These are phyloP conservation scores for Eristalis pertinax DNA, from an alignment of 2,888 invertebrate species.

Conservation along the genomic window DNA sequence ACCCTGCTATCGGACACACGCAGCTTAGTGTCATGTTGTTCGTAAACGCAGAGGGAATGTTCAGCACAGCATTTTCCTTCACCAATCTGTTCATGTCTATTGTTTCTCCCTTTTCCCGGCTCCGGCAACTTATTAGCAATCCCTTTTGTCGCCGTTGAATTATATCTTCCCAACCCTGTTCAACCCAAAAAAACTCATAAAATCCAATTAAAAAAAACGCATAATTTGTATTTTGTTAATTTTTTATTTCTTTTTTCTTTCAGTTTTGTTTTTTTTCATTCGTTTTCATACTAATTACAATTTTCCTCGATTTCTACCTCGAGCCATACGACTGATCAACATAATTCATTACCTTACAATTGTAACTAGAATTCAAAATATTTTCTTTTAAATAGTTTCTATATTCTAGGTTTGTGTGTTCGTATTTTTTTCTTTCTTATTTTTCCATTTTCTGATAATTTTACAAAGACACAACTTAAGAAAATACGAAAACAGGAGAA, in stretches of 20 bases:
- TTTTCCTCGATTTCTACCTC: slow-evolving; percentile 49
- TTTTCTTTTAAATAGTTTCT: slow-evolving; percentile 63
- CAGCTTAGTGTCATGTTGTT: too few relatives aligned
- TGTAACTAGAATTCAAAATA: slow-evolving; percentile 68
- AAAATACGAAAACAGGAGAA: slow-evolving; percentile 70
- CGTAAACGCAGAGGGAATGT: too few relatives aligned
- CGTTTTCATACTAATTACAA: slow-evolving; percentile 59
- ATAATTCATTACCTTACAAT: slow-evolving; percentile 55
- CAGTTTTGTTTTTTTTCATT: slow-evolving; percentile 47
- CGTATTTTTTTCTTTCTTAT: slow-evolving; percentile 46
- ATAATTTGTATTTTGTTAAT: slow-evolving; percentile 26
- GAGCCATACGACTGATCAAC: slow-evolving; percentile 51
- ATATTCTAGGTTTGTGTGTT: slow-evolving; percentile 36
- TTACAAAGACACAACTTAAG: slow-evolving; percentile 73
- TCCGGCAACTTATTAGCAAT: too few relatives aligned
- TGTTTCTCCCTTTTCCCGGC: too few relatives aligned
- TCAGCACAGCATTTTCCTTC: too few relatives aligned
- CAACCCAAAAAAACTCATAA: not conserved
- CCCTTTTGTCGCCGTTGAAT: too few relatives aligned
- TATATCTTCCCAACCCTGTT: not conserved
- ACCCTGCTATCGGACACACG: too few relatives aligned
- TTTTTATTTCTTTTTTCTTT: slow-evolving; percentile 50
- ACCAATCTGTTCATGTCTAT: too few relatives aligned
- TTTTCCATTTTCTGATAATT: slow-evolving; percentile 68
- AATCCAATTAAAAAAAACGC: not conserved